A percentile compares a stretch with the other conserved stretches of the same genome.
Evolutionary conservation across 2,113 vertebrate species (phyloP).

Genomic region (Pandion haliaetus): DNA sequence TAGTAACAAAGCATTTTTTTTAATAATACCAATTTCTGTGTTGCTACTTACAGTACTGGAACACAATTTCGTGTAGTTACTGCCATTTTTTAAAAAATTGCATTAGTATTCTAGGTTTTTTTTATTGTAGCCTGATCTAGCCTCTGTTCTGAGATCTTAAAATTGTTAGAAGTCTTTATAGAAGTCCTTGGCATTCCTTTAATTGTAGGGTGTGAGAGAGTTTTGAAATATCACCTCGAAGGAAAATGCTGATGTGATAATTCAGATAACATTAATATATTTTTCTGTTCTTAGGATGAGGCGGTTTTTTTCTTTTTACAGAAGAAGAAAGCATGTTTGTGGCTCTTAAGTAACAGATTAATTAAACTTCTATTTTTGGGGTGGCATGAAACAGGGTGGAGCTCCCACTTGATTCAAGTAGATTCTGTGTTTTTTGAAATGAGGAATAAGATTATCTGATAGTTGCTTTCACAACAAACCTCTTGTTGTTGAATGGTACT

Average conservation of each 20-base stretch:
- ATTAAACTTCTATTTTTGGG: background rate
- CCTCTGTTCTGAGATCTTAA: background rate
- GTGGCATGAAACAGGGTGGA: background rate
- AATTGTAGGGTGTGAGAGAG: background rate
- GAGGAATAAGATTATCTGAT: background rate
- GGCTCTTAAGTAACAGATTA: background rate
- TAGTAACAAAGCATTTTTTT: background rate
- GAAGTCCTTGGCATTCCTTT: background rate
- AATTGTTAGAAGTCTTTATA: background rate
- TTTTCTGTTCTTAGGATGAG: background rate
- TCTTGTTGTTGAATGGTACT: background rate
- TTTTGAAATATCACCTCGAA: background rate
- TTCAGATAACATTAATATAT: background rate
- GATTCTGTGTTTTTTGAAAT: background rate
- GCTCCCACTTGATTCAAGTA: background rate
- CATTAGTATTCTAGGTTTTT: fast-evolving
- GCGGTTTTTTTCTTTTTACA: background rate
- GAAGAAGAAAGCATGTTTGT: background rate
- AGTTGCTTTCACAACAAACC: background rate
- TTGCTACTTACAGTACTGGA: fast-evolving
- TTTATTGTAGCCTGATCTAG: background rate
- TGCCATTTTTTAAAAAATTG: background rate
- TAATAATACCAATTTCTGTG: fast-evolving
- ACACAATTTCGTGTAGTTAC: background rate
- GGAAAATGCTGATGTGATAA: background rate